Percentiles rank a stretch among this genome's conserved stretches.
Evolutionary conservation across 2,797 vertebrate genomes (phyloP).

Genomic region (Phataginus tetradactyla): DNA sequence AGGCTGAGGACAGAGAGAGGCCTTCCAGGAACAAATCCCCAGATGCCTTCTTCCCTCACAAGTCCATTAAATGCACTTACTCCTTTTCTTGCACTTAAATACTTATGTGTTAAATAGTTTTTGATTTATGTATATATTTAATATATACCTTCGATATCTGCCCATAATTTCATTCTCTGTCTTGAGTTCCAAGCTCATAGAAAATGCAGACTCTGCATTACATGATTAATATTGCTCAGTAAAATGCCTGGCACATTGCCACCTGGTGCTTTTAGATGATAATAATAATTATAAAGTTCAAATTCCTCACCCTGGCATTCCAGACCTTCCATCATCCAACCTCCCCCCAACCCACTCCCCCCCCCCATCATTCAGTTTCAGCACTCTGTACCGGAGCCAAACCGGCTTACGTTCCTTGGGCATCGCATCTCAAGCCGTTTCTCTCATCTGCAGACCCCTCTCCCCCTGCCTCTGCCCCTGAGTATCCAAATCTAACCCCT

Average conservation of each 20-base stretch:
- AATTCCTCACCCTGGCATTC: background rate
- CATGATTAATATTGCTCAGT: background rate
- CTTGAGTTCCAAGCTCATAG: slow-evolving; percentile 26
- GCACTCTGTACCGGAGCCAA: background rate
- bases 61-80: slow-evolving; percentile 49
- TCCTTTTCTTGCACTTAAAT: slow-evolving; percentile 53
- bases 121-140: slow-evolving; percentile 63
- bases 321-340: background rate
- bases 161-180: slow-evolving; percentile 51
- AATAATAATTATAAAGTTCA: slow-evolving; percentile 3
- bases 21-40: slow-evolving; percentile 23
- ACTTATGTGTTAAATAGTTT: slow-evolving; percentile 50
- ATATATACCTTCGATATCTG: slow-evolving; percentile 33
- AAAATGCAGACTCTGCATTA: slow-evolving; percentile 56
- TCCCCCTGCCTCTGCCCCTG: background rate
- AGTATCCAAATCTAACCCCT: background rate
- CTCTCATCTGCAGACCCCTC: background rate
- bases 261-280: slow-evolving; percentile 43
- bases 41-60: background rate
- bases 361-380: background rate
- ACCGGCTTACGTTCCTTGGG: background rate
- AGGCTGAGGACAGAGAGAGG: background rate
- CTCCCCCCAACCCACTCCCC: background rate
- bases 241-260: slow-evolving; percentile 52
- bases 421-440: background rate